Evolutionary conservation across 2,797 vertebrate species (phyloP), one percentile per base, ranked within the genome.

Genomic region (Schizopygopsis malacanthus): DNA sequence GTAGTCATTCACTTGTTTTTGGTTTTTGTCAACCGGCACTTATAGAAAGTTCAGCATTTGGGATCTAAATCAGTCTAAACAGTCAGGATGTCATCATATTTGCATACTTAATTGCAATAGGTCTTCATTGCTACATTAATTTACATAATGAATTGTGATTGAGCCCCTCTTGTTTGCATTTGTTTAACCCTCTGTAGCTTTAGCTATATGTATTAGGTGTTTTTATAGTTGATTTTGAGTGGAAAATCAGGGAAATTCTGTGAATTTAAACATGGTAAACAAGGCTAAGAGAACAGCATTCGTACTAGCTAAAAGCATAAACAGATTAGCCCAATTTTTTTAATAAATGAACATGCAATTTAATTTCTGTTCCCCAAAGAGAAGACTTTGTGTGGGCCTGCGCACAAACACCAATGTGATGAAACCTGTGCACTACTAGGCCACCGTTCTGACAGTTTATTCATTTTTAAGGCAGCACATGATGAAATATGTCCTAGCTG

Each of bases 401-500:
- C 28, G 37, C 50, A 65, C 10, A 3, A 43, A 16, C 39, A 45
- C 41, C 56, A 37, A 16, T 0, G 6, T 80, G 61, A 69, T 12
- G 28, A 67, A 50, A 67, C 43, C 20, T n/a, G 18, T 50, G 18
- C 11, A 9, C 33, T 50, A 20, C 83, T 70, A 33, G n/a, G n/a
- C 37, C 47, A 45, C 0, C 1, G 4, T 11, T 82, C 65, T 78
- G 73, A 69, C 75, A 84, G 63, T 84, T 79, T 45, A 45, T 78
- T 70, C 2, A 59, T 79, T 56, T 67, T 13, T 77, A 45, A 77
- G 18, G 33, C 47, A 78, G 63, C 20, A 70, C 37, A 78, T 84
- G 75, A 70, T 84, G 63, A 79, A 84, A 84, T 79, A 43, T 70
- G 28, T 69, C 45, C 61, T 25, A 69, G 47, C 82, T 67, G 2